phyloP scores from a whole-genome alignment of 2,797 vertebrate species.

The Anguilla megastoma region DNA sequence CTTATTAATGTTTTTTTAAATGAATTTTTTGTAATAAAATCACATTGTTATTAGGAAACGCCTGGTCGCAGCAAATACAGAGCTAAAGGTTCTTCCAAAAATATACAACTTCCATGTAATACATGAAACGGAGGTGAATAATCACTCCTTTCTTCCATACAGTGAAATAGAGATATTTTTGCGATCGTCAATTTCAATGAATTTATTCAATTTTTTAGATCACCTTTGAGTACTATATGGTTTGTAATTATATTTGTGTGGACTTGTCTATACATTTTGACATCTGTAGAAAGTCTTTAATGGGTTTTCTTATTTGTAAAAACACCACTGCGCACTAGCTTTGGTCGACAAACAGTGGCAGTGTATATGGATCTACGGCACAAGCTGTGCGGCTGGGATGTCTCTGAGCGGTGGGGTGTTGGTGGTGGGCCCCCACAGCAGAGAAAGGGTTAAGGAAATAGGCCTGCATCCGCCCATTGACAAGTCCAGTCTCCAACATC shows the following conservation, averaged over 20 bases:
- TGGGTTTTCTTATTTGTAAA: background rate
- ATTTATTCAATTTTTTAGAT: background rate
- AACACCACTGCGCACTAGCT: background rate
- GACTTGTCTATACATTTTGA: background rate
- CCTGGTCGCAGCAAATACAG: background rate
- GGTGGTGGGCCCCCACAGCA: background rate
- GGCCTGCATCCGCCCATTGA: background rate
- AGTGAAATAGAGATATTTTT: conserved; percentile 7
- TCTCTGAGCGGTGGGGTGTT: background rate
- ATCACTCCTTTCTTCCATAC: conserved; percentile 6
- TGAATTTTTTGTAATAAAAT: conserved; percentile 22
- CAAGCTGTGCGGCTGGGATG: background rate
- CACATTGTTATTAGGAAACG: conserved; percentile 21
- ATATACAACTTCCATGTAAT: conserved; percentile 9
- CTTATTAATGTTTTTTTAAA: conserved; percentile 26
- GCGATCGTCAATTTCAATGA: background rate
- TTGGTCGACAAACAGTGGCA: background rate
- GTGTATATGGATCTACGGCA: background rate
- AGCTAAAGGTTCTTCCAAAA: background rate
- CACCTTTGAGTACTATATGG: background rate
- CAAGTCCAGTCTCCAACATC: conserved; percentile 58
- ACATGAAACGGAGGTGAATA: background rate
- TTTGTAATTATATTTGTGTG: background rate
- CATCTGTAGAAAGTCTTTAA: background rate
- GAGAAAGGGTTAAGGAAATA: background rate